These are phyloP conservation scores for Ctena decussata DNA, from an alignment of 2,888 invertebrate genomes.

Conservation along the genomic window DNA sequence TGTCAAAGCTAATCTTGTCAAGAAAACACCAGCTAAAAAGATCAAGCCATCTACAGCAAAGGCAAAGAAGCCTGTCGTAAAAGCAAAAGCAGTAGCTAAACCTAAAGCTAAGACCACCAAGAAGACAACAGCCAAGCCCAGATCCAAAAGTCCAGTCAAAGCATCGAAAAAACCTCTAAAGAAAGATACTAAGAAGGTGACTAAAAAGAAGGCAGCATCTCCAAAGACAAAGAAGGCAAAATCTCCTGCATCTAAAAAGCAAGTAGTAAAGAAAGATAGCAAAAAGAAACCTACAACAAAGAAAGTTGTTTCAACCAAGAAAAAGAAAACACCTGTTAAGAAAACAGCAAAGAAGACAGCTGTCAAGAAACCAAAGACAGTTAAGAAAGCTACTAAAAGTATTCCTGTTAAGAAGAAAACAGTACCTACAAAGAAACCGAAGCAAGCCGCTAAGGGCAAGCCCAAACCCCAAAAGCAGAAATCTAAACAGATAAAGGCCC, in stretches of 20 bases:
- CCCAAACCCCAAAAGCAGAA: not conserved
- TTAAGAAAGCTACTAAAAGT: not conserved
- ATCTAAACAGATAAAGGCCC: not conserved
- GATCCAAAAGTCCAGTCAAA: not conserved
- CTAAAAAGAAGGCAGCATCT: slow-evolving; percentile 4
- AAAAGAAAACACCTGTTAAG: slow-evolving; percentile 4
- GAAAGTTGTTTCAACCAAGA: not conserved
- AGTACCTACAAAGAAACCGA: not conserved
- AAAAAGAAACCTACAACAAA: slow-evolving; percentile 11
- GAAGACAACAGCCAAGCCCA: slow-evolving; percentile 17
- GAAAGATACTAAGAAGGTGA: not conserved
- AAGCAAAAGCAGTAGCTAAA: slow-evolving; percentile 36
- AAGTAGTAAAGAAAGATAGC: not conserved
- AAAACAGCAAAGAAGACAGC: not conserved
- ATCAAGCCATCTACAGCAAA: not conserved
- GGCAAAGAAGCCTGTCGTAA: not conserved
- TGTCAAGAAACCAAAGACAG: not conserved
- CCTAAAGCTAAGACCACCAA: slow-evolving; percentile 17
- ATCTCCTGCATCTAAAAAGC: not conserved
- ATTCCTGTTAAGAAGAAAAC: not conserved
- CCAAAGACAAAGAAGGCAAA: not conserved
- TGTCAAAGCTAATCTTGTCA: not conserved
- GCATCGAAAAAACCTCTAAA: not conserved
- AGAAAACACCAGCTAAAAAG: not conserved
- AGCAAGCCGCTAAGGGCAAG: not conserved